Evolutionary conservation across 2,888 invertebrate species (phyloP).

Genomic region (Melipona bicolor): DNA sequence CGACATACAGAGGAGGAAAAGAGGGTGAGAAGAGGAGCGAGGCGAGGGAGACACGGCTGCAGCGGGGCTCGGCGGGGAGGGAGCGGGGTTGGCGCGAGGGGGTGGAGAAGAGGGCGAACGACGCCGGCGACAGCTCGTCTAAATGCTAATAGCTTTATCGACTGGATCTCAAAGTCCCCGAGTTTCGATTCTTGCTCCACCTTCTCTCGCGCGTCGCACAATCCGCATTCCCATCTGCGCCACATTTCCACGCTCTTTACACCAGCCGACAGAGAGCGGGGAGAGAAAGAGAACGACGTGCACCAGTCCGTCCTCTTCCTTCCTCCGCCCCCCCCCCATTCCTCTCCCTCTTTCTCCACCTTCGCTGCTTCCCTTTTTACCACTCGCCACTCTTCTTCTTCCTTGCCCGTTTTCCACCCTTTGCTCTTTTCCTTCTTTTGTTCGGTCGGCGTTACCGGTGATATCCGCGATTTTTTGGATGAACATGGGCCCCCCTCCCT

Average conservation of each 20-base stretch:
- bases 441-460: slow-evolving; percentile 58
- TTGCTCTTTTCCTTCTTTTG: slow-evolving; percentile 54
- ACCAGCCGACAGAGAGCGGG: slow-evolving; percentile 6
- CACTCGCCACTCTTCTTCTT: not conserved
- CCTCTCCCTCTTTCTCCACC: not conserved
- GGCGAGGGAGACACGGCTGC: not conserved
- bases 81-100: not conserved
- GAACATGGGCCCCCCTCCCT: slow-evolving; percentile 30
- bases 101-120: slow-evolving; percentile 39
- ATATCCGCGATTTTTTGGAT: slow-evolving; percentile 66
- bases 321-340: not conserved
- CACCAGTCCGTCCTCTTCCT: not conserved
- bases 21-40: slow-evolving; percentile 47
- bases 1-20: slow-evolving; percentile 17
- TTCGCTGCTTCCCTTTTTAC: not conserved
- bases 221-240: slow-evolving; percentile 63
- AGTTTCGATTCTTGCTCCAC: slow-evolving; percentile 77
- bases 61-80: not conserved
- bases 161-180: slow-evolving; percentile 80
- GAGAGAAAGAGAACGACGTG: not conserved
- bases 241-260: slow-evolving; percentile 53
- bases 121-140: slow-evolving; percentile 82
- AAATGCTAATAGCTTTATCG: slow-evolving; percentile 84
- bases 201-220: slow-evolving; percentile 54
- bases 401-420: slow-evolving; percentile 26